phyloP scores from a whole-genome alignment of 2,888 invertebrate genomes.

The Carcina quercana region DNA sequence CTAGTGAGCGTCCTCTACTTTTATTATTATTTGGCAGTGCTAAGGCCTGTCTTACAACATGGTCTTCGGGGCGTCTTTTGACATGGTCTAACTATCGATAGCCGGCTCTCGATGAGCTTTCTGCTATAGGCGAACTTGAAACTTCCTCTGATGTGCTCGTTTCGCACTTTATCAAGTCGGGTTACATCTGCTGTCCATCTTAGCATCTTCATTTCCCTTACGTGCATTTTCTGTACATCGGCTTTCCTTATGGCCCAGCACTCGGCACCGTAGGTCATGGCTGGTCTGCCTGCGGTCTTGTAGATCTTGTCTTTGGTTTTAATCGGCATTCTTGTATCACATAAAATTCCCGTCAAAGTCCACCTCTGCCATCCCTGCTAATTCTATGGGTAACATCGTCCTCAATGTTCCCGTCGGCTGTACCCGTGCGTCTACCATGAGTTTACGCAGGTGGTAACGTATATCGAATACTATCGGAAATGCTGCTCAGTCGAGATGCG shows the following conservation, averaged over 20 bases:
- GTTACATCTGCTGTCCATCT: not conserved
- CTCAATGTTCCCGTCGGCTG: constrained; percentile 5
- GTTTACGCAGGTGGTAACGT: too few relatives aligned
- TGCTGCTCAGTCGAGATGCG: too few relatives aligned
- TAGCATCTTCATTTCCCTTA: not conserved
- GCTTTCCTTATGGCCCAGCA: constrained; percentile 6
- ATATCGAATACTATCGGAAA: too few relatives aligned
- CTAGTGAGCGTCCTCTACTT: not conserved
- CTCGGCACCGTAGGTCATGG: constrained; percentile 4
- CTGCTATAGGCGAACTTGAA: not conserved
- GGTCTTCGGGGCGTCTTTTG: not conserved
- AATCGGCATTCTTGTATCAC: constrained; percentile 4
- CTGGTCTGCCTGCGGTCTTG: constrained; percentile 5
- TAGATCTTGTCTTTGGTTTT: constrained; percentile 4
- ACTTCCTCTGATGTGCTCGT: not conserved
- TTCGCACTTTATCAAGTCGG: not conserved
- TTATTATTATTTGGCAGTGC: not conserved
- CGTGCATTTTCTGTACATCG: constrained; percentile 3
- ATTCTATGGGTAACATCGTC: constrained; percentile 3
- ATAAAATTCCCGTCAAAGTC: constrained; percentile 3
- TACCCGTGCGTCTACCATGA: too few relatives aligned
- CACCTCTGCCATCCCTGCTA: constrained; percentile 3
- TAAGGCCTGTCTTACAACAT: not conserved
- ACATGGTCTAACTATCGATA: not conserved
- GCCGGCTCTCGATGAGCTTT: too few relatives aligned